Conservation (phyloP, 2,888 invertebrate genomes). For the Thalpophila matura region DNA sequence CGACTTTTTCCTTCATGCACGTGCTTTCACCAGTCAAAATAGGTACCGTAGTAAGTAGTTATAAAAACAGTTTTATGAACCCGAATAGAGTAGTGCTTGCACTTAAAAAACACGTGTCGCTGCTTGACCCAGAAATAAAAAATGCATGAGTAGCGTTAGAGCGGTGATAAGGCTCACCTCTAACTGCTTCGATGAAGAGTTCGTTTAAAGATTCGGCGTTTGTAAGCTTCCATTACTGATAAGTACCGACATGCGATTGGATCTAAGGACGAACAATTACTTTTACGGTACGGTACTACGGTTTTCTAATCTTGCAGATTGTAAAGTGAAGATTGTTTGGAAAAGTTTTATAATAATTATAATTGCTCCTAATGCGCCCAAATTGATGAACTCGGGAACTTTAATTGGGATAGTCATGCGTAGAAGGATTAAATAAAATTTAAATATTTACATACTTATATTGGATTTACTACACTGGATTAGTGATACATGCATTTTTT, state of each 20-base stretch:
- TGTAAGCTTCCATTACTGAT: neutral
- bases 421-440: no score
- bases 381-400: no score
- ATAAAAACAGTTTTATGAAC: conserved; percentile 43
- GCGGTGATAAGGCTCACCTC: conserved; percentile 39
- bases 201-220: conserved; percentile 20
- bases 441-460: no score
- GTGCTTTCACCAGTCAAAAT: conserved; percentile 31
- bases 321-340: neutral
- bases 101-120: conserved; percentile 63
- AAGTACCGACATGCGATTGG: neutral
- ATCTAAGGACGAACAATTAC: conserved; percentile 1
- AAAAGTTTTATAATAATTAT: no score
- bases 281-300: neutral
- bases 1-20: conserved; percentile 20
- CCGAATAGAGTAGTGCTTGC: conserved; percentile 36
- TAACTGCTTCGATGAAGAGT: conserved; percentile 28
- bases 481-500: no score
- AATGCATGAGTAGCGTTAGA: conserved; percentile 42
- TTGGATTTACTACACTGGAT: no score
- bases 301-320: neutral
- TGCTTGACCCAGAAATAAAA: conserved; percentile 60
- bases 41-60: conserved; percentile 5
- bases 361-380: no score
- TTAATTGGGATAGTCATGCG: no score